Base-by-base conservation (phyloP, 1,140 invertebrate genomes). In the Conus ventricosus region DNA sequence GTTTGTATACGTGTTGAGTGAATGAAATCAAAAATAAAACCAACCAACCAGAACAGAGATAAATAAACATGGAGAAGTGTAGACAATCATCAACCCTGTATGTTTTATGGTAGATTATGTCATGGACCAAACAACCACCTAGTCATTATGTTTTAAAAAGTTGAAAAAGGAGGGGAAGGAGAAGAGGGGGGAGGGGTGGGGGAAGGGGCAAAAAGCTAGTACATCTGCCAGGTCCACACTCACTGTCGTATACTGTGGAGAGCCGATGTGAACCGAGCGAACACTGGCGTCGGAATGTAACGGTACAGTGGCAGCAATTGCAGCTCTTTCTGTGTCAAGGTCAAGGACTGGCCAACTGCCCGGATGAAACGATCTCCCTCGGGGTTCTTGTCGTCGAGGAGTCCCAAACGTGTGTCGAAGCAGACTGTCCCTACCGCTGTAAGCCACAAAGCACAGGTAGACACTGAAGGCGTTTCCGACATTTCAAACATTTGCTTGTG, bases 381-480 rank as follows among this genome's bases (percentile, higher is more conserved):
- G 20, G 96, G 95, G 17, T 89, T 82, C 13, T 87, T 17, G n/a
- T 88, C 88, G 4, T 90, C 63, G 10, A 99, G 95, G 87, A 98
- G 98, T 27, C 97, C 98, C 20, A 98, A 95, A 90, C 98, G 95
- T 1, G 97, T 97, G 91, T 98, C 97, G 51, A 98, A 95, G 6
- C 98, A 97, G 13, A 99, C 97, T 78, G 97, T 96, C 13, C 97
- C 97, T 78, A 98, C 98, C 95, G 97, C 97, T 98, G 94, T 13
- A 95, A 89, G 84, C 54, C 39, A 39, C 39, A 60, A 17, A 67
- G 11, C 57, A 51, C 5, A 55, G 23, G 85, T 27, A 55, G 84
- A 83, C 39, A 39, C 39, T 39, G 39, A 39, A 39, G 39, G 3
- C 39, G 39, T 39, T 39, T 39, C 39, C 39, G 3, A 39, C 39